Evolutionary conservation across 2,888 invertebrate genomes (phyloP), one percentile per base, ranked within the genome.

Genomic region (Norana najaformis): DNA sequence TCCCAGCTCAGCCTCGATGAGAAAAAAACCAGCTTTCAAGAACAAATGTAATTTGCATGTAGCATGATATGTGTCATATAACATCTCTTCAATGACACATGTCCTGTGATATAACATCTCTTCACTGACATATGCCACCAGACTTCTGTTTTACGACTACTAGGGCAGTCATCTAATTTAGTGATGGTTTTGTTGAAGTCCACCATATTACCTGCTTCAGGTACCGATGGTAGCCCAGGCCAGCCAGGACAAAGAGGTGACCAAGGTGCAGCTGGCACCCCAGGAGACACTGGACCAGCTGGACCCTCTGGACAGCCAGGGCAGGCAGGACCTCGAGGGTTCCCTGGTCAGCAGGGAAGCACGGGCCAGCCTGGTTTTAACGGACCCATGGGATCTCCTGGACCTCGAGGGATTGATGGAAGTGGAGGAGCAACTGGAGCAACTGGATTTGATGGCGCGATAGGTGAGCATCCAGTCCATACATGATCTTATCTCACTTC

Each of bases 321-420:
- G 37, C 82, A 85, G 69, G 36, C 47, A 35, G 92, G 92, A 30
- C 88, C 83, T 47, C 35, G 41, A 35, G 92, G 92, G 35, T 23
- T 36, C 34, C 69, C 88, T 30, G 92, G 92, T 35, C 83, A 85
- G 82, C 69, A 83, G 35, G 92, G 92, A 38, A 82, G 36, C 23
- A 30, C 88, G 16, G 92, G 92, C 36, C 90, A 89, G 47, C 95
- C 93, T 37, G 91, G 91, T 83, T 93, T 93, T 47, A 69, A 53
- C 34, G 91, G 91, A 88, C 85, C 90, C 8, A 53, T 34, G 5
- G 91, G 91, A 38, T 53, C 88, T 41, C 38, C 69, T 53, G 91
- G 91, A 85, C 83, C 69, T 23, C 35, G 30, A 23, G 91, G 91
- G n/a, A 38, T 88, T 35, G 88, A 23, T 47, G 91, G 91, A 38